Percentiles rank a stretch among this genome's conserved stretches.
phyloP scores from a whole-genome alignment of 2,888 invertebrate genomes.

The Drosophila trichaetosa region DNA sequence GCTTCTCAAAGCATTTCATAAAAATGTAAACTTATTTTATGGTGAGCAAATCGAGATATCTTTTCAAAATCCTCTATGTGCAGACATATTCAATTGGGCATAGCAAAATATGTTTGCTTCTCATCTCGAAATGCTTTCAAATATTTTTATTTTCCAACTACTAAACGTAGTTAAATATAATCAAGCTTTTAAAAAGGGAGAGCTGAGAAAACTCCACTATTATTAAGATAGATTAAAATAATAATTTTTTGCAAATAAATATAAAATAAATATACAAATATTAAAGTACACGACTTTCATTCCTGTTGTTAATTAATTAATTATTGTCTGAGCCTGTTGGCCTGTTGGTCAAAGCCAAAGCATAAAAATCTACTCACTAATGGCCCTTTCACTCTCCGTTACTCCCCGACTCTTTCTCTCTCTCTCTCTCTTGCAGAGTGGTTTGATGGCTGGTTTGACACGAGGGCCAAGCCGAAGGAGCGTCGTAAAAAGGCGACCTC shows the following conservation, averaged over 20 bases:
- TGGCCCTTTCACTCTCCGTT: not conserved
- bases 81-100: not conserved
- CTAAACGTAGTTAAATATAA: too few species aligned
- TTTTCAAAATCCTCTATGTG: not conserved
- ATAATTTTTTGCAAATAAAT: too few species aligned
- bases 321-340: conserved; percentile 14
- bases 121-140: not conserved
- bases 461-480: conserved; percentile 65
- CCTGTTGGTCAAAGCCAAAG: not conserved
- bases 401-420: not conserved
- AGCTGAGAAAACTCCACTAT: not conserved
- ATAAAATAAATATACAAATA: too few species aligned
- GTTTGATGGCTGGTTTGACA: conserved; percentile 86
- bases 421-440: conserved; percentile 80
- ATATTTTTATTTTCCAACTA: not conserved
- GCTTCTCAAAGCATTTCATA: not conserved
- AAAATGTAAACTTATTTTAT: not conserved
- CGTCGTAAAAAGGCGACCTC: conserved; percentile 69
- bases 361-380: not conserved
- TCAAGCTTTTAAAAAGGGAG: too few species aligned
- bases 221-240: too few species aligned
- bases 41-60: not conserved
- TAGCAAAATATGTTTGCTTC: not conserved
- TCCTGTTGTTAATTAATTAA: too few species aligned
- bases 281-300: too few species aligned